Evolutionary conservation across 2,888 invertebrate species (phyloP).

Genomic region (Embidobia sp.): DNA sequence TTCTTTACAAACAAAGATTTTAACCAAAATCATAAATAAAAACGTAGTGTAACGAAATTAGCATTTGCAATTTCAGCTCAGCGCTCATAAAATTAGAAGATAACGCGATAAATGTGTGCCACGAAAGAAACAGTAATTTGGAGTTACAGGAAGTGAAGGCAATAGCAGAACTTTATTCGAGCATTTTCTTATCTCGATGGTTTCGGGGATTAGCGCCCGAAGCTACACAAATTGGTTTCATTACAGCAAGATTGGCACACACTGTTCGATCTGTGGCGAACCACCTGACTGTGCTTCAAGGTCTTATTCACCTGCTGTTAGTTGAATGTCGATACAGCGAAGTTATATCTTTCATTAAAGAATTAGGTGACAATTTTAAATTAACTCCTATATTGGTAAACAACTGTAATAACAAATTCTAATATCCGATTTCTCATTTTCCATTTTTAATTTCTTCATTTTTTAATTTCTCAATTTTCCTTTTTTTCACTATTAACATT

Average conservation of each 20-base stretch:
- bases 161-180: slow-evolving; percentile 80
- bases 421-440: too few species aligned
- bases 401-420: too few species aligned
- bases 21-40: neutral
- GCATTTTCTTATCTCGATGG: slow-evolving; percentile 81
- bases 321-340: slow-evolving; percentile 78
- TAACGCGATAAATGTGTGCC: slow-evolving; percentile 80
- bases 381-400: too few species aligned
- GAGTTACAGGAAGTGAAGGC: slow-evolving; percentile 82
- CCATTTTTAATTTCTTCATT: too few species aligned
- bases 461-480: too few species aligned
- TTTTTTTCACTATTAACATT: too few species aligned
- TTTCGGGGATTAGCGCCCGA: slow-evolving; percentile 77
- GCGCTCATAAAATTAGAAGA: slow-evolving; percentile 78
- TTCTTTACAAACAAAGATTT: too few species aligned
- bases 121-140: slow-evolving; percentile 75
- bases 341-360: slow-evolving; percentile 80
- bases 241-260: slow-evolving; percentile 77
- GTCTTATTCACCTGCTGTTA: slow-evolving; percentile 78
- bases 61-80: slow-evolving; percentile 66
- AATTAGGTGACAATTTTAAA: slow-evolving; percentile 74
- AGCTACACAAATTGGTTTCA: slow-evolving; percentile 80
- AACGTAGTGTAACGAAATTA: too few species aligned
- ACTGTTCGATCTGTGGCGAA: slow-evolving; percentile 75
- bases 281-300: slow-evolving; percentile 78